phyloP scores from a whole-genome alignment of 2,113 vertebrate species.

The Cynocephalus volans region DNA sequence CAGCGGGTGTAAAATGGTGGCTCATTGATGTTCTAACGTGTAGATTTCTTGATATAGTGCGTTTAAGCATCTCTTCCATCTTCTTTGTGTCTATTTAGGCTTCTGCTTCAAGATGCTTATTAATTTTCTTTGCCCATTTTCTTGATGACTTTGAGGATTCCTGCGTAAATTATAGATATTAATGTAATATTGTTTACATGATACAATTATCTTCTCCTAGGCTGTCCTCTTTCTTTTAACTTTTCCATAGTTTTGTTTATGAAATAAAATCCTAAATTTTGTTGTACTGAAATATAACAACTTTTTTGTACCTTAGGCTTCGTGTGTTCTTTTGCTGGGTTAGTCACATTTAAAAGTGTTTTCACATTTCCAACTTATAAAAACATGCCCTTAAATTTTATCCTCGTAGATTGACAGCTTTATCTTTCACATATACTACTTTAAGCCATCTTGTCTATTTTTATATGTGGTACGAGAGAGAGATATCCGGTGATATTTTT shows the following conservation, averaged over 20 bases:
- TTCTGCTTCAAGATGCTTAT: neutral
- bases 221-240: neutral
- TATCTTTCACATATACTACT: neutral
- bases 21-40: neutral
- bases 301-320: neutral
- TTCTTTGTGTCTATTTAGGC: neutral
- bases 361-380: neutral
- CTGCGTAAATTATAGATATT: neutral
- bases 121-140: neutral
- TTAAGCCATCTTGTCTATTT: neutral
- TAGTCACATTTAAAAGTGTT: neutral
- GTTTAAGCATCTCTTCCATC: neutral
- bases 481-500: neutral
- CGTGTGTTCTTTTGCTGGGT: neutral
- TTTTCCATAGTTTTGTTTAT: neutral
- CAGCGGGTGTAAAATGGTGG: neutral
- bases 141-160: neutral
- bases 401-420: neutral
- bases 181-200: neutral
- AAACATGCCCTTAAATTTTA: neutral
- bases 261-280: slow-evolving; percentile 9
- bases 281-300: neutral
- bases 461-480: neutral
- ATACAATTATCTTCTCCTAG: neutral
- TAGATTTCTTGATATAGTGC: neutral